These are phyloP conservation scores for Hypanus sabinus DNA, from an alignment of 2,113 vertebrate genomes.

Conservation along the genomic window DNA sequence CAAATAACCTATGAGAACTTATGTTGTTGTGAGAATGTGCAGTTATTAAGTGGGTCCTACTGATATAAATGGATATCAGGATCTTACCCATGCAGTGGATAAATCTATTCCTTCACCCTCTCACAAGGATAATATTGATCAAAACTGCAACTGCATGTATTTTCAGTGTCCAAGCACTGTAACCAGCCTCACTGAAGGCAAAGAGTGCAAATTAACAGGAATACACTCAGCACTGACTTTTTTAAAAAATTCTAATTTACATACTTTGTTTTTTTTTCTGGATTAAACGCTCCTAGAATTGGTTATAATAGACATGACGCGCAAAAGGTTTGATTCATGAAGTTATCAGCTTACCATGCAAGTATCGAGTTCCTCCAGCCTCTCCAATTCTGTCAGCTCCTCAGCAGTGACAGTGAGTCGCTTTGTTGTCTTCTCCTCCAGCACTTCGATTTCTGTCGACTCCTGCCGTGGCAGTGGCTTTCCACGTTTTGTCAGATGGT, in stretches of 20 bases:
- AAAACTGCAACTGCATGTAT: background rate
- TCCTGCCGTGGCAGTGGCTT: conserved; percentile 71
- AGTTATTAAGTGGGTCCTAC: background rate
- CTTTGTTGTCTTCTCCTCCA: conserved; percentile 71
- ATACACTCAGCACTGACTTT: background rate
- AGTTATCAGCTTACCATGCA: conserved; percentile 75
- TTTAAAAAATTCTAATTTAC: background rate
- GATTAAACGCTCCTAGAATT: background rate
- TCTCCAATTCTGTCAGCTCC: conserved; percentile 78
- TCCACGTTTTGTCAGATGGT: conserved; percentile 75
- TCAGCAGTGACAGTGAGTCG: conserved; percentile 58
- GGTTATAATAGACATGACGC: background rate
- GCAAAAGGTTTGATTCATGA: background rate
- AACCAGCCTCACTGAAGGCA: background rate
- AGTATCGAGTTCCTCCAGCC: conserved; percentile 82
- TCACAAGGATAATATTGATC: background rate
- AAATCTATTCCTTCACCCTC: background rate
- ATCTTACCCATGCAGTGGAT: background rate
- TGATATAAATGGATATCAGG: background rate
- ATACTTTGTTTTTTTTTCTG: background rate
- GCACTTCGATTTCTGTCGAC: conserved; percentile 68
- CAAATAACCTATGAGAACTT: background rate
- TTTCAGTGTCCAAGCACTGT: background rate
- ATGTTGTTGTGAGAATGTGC: background rate
- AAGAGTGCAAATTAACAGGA: background rate